These are phyloP conservation scores for Phasia obesa DNA, from an alignment of 2,888 invertebrate species.

Conservation along the genomic window DNA sequence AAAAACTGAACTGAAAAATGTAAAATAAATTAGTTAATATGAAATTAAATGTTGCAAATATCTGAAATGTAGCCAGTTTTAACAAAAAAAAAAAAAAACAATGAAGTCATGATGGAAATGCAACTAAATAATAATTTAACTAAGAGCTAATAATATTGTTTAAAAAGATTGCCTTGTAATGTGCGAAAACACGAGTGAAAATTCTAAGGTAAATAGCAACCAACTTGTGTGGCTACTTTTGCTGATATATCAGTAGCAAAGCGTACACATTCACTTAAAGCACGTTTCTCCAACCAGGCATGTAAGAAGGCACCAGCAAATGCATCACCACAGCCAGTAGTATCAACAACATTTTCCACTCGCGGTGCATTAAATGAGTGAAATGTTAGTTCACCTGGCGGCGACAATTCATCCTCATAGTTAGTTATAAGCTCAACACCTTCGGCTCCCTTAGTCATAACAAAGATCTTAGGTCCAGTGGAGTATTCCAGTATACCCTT, in stretches of 20 bases:
- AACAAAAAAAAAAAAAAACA: no score
- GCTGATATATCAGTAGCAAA: slow-evolving; percentile 82
- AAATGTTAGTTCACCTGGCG: slow-evolving; percentile 72
- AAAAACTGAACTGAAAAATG: no score
- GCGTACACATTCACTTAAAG: slow-evolving; percentile 82
- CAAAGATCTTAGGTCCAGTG: slow-evolving; percentile 81
- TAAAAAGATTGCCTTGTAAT: background rate
- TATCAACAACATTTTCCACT: slow-evolving; percentile 83
- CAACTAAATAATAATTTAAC: background rate
- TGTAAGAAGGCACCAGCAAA: slow-evolving; percentile 85
- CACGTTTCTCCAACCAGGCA: slow-evolving; percentile 82
- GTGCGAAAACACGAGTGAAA: background rate
- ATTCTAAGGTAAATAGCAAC: slow-evolving; percentile 82
- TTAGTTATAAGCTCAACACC: slow-evolving; percentile 83
- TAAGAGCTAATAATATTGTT: slow-evolving; percentile 10
- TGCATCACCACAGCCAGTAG: slow-evolving; percentile 85
- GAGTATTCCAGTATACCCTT: slow-evolving; percentile 70
- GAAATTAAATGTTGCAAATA: no score
- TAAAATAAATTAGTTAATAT: no score
- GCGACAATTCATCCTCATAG: slow-evolving; percentile 74
- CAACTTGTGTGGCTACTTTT: slow-evolving; percentile 83
- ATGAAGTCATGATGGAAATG: no score
- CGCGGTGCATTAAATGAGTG: slow-evolving; percentile 80
- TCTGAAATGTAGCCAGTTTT: no score
- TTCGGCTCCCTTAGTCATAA: slow-evolving; percentile 86